Base-by-base conservation (phyloP, 1,140 invertebrate genomes). In the Drosophila suzukii region DNA sequence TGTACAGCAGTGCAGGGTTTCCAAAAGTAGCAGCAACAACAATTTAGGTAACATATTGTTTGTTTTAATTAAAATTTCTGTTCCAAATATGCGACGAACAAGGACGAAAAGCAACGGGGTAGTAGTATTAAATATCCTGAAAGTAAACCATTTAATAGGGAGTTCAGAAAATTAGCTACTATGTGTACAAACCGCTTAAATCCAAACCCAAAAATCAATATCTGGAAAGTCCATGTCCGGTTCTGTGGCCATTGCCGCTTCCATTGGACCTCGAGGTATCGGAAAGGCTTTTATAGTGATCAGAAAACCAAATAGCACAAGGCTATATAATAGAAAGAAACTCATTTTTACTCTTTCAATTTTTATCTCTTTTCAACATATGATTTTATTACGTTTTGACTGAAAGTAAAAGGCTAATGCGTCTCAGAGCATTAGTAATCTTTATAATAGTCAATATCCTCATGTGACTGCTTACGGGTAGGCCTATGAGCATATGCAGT, bases 41-140 rank as follows among this genome's bases (percentile, higher is more conserved):
- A 59, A 56, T 77, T 66, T 47, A 30, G 39, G 47, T 51, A 84
- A 65, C 78, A 75, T 59, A 59, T 71, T 81, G 60, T 67, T 81
- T 67, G 58, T 71, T 85, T 81, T 82, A 81, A 85, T 86, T 75
- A 81, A 78, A 63, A 73, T 44, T 65, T 65, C 34, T 43, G 24
- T 15, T 32, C 17, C 47, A 56, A 62, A 56, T 51, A 39, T 51
- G 41, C 11, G 15, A 27, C 4, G 12, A 32, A 20, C 10, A 44
- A 56, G 32, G 17, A 20, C n/a, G 44, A 38, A 60, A 11, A 36
- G 12, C 10, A 36, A 27, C n/a, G n/a, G 0, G 13, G 0, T 7
- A 12, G 46, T n/a, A 17, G 32, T 13, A 4, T 7, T 17, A 13
- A 4, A 39, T 20, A 20, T 62, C n/a, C 49, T 43, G 38, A n/a